Conservation (phyloP, 2,888 invertebrate genomes). For the Melitaea athalia region DNA sequence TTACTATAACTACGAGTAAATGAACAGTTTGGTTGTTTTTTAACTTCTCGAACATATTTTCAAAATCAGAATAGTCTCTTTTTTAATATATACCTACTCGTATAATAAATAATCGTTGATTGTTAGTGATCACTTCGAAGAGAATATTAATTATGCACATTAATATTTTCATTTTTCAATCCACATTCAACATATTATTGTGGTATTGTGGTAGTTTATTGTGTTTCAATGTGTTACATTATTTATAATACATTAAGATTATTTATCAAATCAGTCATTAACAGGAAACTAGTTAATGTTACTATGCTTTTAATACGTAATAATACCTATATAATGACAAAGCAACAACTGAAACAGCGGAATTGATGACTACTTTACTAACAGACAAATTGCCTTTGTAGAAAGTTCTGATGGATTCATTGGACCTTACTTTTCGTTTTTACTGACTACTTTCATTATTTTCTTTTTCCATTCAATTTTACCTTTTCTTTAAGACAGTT, state of each 20-base stretch:
- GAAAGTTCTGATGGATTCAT: slow-evolving; percentile 9
- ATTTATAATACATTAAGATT: background rate
- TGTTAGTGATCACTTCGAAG: too few relatives aligned
- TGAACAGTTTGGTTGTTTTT: too few relatives aligned
- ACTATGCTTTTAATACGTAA: background rate
- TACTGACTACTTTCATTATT: slow-evolving; percentile 3
- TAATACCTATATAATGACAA: slow-evolving; percentile 11
- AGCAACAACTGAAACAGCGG: slow-evolving; percentile 19
- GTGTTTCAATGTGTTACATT: too few relatives aligned
- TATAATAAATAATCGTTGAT: too few relatives aligned
- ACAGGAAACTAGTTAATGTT: background rate
- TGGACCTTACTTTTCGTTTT: slow-evolving; percentile 6
- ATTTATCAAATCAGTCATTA: background rate
- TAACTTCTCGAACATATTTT: too few relatives aligned
- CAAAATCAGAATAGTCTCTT: too few relatives aligned
- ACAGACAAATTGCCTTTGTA: slow-evolving; percentile 22
- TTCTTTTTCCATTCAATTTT: slow-evolving; percentile 2
- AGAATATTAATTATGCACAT: too few relatives aligned
- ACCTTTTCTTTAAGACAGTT: background rate
- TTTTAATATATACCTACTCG: too few relatives aligned
- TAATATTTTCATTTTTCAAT: too few relatives aligned
- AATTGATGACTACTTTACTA: slow-evolving; percentile 20
- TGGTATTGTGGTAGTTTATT: too few relatives aligned
- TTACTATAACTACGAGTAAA: too few relatives aligned
- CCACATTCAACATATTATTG: too few relatives aligned